phyloP scores from a whole-genome alignment of 2,888 invertebrate species.

The Doris montereyensis region DNA sequence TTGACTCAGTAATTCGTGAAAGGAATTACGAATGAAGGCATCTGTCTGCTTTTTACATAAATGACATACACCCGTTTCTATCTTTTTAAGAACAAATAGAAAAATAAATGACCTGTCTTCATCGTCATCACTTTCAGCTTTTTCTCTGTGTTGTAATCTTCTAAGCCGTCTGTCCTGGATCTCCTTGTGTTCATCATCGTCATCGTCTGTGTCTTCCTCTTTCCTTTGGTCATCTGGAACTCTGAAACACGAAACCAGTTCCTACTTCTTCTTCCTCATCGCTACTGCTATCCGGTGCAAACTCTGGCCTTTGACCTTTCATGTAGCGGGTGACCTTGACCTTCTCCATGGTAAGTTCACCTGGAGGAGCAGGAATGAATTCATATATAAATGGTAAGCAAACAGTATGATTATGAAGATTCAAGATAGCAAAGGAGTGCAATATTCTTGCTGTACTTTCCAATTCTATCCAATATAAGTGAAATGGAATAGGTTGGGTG shows the following conservation, averaged over 20 bases:
- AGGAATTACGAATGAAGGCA: neutral
- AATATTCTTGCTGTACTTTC: too few species aligned
- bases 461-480: too few species aligned
- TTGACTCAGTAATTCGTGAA: too few species aligned
- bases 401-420: too few species aligned
- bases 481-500: too few species aligned
- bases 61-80: neutral
- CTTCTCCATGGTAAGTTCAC: conserved; percentile 98
- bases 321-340: conserved; percentile 99
- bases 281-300: conserved; percentile 84
- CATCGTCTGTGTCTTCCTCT: conserved; percentile 48
- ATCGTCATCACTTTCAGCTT: conserved; percentile 65
- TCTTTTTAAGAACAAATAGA: neutral
- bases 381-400: too few species aligned
- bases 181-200: conserved; percentile 63
- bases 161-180: conserved; percentile 88
- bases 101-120: conserved; percentile 47
- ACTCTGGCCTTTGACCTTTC: conserved; percentile 97
- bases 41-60: neutral
- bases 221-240: neutral
- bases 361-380: too few species aligned
- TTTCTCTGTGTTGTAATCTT: conserved; percentile 76
- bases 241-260: conserved; percentile 44
- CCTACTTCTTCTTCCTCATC: conserved; percentile 88
- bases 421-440: too few species aligned